Base-by-base conservation (phyloP, 2,888 invertebrate genomes). In the Polymixis flavicincta region DNA sequence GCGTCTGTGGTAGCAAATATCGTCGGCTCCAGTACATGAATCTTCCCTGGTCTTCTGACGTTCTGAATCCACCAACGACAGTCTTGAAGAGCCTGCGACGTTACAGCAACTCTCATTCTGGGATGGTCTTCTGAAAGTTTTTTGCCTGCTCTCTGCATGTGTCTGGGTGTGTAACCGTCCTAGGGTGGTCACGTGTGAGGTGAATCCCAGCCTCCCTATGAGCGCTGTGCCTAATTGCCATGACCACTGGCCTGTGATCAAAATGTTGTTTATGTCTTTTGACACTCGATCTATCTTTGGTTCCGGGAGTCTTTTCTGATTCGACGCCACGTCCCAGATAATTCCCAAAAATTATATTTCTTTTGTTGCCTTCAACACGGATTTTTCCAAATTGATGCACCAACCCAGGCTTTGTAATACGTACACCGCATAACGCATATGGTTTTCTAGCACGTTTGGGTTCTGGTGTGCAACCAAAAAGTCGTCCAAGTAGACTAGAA, bases 291-390 rank as follows among this genome's bases (percentile, higher is more conserved):
- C 32, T 32, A 32, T 32, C 32, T 32, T 32, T 32, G 32, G 32
- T 32, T 32, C 32, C 32, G 32, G 32, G 32, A 85, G 60, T 14
- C 42, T 42, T 25, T 72, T 85, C 22, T 22, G 28, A 60, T 82
- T 80, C n/a, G 2, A 1, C 1, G 22, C 9, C 7, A 4, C 7
- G n/a, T 86, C 55, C 87, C 87, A 88, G 4, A 71, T 17, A 0
- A 88, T 70, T 8, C 85, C 86, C 8, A 86, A 55, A 63, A 82
- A 88, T 22, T 84, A 77, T 63, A 86, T 70, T 48, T 69, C 32
- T 48, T 57, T 25, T 13, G 65, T 54, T 2, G 74, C 60, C 7
- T 61, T 67, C 14, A 65, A 0, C 0, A 76, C 48, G 1, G 80
- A 80, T 19, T 83, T 80, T 19, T 68, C n/a, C 19, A 70, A 14